phyloP scores from a whole-genome alignment of 2,113 vertebrate genomes.

The Zeus faber region DNA sequence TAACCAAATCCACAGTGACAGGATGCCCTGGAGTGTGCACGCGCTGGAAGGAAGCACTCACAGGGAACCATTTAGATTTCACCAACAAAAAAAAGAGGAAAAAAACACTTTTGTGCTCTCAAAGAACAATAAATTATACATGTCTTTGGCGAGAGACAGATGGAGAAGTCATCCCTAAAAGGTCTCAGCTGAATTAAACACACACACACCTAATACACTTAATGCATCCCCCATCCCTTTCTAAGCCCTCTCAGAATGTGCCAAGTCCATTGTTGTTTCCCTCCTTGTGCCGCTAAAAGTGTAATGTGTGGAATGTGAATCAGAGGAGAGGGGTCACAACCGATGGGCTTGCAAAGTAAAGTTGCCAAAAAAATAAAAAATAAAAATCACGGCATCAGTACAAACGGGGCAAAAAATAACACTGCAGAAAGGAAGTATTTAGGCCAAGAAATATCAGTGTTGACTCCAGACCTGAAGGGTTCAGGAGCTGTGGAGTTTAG shows the following conservation, averaged over 20 bases:
- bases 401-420: too few relatives aligned
- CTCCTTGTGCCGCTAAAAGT: not conserved
- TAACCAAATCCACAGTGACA: constrained; percentile 65
- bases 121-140: constrained; percentile 73
- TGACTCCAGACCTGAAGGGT: too few relatives aligned
- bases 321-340: not conserved
- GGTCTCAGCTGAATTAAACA: constrained; percentile 60
- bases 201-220: constrained; percentile 60
- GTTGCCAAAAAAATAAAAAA: too few relatives aligned
- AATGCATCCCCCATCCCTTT: constrained; percentile 41
- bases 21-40: constrained; percentile 50
- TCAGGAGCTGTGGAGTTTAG: too few relatives aligned
- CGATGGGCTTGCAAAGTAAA: not conserved
- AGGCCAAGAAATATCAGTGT: too few relatives aligned
- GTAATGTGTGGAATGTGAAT: constrained; percentile 14
- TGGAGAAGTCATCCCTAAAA: constrained; percentile 42
- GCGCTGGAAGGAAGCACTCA: constrained; percentile 39
- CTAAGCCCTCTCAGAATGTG: constrained; percentile 11
- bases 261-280: not conserved
- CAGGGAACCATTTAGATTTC: constrained; percentile 62
- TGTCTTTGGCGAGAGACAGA: constrained; percentile 55
- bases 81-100: too few relatives aligned
- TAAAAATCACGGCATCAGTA: too few relatives aligned
- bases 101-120: constrained; percentile 62
- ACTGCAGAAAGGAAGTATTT: too few relatives aligned